Evolutionary conservation across 2,888 invertebrate genomes (phyloP), one percentile per base, ranked within the genome.

Genomic region (Heliconius cydno): DNA sequence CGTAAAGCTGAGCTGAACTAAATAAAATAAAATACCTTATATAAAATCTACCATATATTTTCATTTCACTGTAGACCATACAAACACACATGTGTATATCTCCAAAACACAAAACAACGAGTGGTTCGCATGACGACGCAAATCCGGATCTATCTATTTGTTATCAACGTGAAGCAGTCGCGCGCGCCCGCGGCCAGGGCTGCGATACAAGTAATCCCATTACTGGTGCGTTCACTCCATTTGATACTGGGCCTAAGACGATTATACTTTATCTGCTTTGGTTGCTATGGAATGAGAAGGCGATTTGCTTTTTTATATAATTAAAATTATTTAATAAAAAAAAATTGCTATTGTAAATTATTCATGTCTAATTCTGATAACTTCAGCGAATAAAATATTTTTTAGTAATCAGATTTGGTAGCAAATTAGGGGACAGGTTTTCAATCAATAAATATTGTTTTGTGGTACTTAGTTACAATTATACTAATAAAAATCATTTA

Each of bases 61-160:
- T n/a, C 13, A 73, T 57, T 52, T 60, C 34, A 34, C 9, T 60
- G 7, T 22, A n/a, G 7, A n/a, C 30, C 34, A n/a, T 73, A 63
- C 46, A 52, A 52, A 52, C 52, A 52, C 65, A 65, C n/a, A 65
- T 30, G 12, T 22, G 22, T 28, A 28, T 66, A 75, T 41, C 41
- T 66, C 13, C 41, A 19, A 66, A 41, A 41, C 28, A 75, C 65
- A 75, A 68, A 80, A 80, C 80, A 77, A 71, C 72, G 70, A 79
- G 84, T 86, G 83, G 86, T 91, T 85, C 93, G 93, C 93, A 90
- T 94, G 94, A 94, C 90, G 95, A 90, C 94, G 92, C 94, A 93
- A 95, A 95, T 93, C 95, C 94, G 94, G 94, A 93, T 95, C 92
- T 93, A 92, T 92, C 92, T 94, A 93, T 94, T 92, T 94, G 94